Evolutionary conservation across 2,888 invertebrate genomes (phyloP).

Genomic region (Heliconius charithonia): DNA sequence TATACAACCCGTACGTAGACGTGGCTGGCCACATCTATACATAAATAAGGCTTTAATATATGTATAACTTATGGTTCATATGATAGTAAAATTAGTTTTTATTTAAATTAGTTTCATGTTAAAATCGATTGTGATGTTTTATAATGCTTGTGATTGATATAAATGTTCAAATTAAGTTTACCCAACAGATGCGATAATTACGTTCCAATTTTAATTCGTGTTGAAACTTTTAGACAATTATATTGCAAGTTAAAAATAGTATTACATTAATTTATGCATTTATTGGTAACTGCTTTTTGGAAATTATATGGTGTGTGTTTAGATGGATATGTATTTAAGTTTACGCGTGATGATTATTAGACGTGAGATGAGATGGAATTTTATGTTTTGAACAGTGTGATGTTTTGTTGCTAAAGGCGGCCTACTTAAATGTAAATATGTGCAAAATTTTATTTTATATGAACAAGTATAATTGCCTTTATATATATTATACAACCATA

Average conservation of each 20-base stretch:
- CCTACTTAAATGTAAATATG: neutral
- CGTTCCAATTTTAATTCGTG: constrained; percentile 29
- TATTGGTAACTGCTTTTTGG: constrained; percentile 8
- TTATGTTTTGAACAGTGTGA: neutral
- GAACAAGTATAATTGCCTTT: neutral
- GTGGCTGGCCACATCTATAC: constrained; percentile 6
- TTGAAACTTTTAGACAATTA: constrained; percentile 13
- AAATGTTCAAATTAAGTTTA: constrained; percentile 13
- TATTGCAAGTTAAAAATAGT: constrained; percentile 11
- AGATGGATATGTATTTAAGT: neutral
- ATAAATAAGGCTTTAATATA: neutral
- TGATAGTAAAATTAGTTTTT: neutral
- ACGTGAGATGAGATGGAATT: neutral
- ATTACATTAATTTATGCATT: constrained; percentile 16
- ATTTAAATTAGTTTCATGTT: neutral
- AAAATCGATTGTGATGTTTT: neutral
- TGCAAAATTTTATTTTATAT: neutral
- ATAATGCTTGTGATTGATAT: neutral
- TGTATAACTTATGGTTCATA: neutral
- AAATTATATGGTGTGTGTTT: neutral
- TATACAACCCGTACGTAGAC: neutral
- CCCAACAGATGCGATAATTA: constrained; percentile 20
- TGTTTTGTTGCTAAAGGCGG: neutral
- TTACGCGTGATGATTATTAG: neutral
- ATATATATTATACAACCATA: no score